Evolutionary conservation across 2,113 vertebrate species (phyloP), one percentile per base, ranked within the genome.

Genomic region (Ptyas mucosa): DNA sequence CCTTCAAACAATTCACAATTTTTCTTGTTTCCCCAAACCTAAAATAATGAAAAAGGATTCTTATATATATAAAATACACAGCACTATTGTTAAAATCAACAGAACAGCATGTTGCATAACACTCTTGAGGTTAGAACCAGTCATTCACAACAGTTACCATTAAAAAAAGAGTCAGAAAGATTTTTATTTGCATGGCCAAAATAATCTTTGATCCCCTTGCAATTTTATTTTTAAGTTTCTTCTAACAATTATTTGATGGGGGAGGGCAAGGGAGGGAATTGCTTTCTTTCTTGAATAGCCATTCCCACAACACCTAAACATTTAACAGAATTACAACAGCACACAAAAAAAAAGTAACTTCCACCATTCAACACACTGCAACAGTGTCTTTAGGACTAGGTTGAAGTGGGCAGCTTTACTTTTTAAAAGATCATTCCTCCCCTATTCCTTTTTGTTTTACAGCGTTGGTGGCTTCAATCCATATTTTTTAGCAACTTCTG

Each of bases 401-500:
- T 52, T 96, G 95, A 97, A 97, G 96, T 96, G 94, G 96, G 95
- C 96, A 97, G 96, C 94, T 96, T 97, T 91, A 97, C 95, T 96
- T 96, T 92, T 96, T 94, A 97, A 97, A 98, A 96, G 95, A 90
- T 96, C 93, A 92, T 94, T 95, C 95, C 55, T 94, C 94, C 94
- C 94, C 91, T 93, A 75, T 64, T 69, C 10, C 9, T 9, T 39
- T 81, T 93, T 95, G 92, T 92, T 97, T 98, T 99, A 99, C 97
- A 99, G 98, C 55, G 99, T 99, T 0, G 99, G 99, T 81, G 99
- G 99, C 96, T 99, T 99, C 97, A 99, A 98, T 93, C 99, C 99
- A 0, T 99, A 99, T 97, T 99, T 99, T 97, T 98, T 98, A 94
- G 99, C 99, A 96, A 99, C 99, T 97, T 99, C 99, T 20, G 99